Conservation (phyloP, 2,888 invertebrate species). For the Eudemis profundana region DNA sequence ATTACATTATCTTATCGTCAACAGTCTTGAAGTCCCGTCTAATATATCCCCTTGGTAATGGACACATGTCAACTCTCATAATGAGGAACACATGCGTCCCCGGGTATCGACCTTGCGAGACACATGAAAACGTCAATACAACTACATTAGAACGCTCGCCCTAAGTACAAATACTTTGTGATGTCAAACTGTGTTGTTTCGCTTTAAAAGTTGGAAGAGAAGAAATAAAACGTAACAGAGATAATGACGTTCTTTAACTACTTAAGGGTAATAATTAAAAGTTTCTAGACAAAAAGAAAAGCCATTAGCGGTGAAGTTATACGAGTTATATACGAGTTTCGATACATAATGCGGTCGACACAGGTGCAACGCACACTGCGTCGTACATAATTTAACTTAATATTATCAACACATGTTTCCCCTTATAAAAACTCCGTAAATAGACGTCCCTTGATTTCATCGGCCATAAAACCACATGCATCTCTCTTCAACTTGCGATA, state of each 20-base stretch:
- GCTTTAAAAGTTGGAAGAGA: constrained; percentile 4
- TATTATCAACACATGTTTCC: constrained; percentile 71
- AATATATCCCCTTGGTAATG: constrained; percentile 31
- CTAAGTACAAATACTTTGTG: constrained; percentile 10
- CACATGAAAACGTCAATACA: constrained; percentile 48
- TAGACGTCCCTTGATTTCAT: constrained; percentile 77
- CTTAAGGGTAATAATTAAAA: constrained; percentile 15
- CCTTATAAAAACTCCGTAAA: constrained; percentile 74
- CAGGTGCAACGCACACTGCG: constrained; percentile 63
- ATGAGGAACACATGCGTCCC: constrained; percentile 64
- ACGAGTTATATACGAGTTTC: constrained; percentile 1
- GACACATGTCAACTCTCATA: constrained; percentile 61
- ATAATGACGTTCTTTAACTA: constrained; percentile 23
- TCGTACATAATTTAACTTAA: constrained; percentile 59
- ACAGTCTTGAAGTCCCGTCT: constrained; percentile 29
- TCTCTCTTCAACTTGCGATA: constrained; percentile 66
- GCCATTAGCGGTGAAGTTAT: constrained; percentile 7
- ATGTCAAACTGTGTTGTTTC: constrained; percentile 1
- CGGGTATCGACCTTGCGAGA: constrained; percentile 54
- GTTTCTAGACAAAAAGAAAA: not conserved
- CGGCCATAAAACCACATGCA: constrained; percentile 77
- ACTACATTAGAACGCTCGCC: constrained; percentile 22
- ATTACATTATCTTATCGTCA: constrained; percentile 29
- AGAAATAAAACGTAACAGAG: constrained; percentile 10
- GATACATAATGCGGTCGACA: constrained; percentile 19